Conservation (phyloP, 30 jellyfish, hydroid and myxozoan species). For the Cassiopea xamachana region DNA sequence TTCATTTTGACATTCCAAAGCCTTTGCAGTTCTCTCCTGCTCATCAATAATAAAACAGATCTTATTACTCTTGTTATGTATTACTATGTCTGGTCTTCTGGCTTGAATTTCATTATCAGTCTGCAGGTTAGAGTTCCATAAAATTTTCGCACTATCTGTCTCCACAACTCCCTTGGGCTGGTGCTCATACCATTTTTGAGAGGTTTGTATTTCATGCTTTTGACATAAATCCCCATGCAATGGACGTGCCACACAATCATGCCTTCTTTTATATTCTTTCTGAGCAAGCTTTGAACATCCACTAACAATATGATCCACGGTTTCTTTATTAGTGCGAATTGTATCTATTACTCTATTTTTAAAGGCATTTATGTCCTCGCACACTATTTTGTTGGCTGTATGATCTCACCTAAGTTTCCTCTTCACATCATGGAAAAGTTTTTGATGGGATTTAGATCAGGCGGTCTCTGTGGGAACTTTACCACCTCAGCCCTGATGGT, state of each 20-base stretch:
- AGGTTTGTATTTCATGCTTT: background rate
- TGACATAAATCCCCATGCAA: background rate
- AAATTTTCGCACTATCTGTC: background rate
- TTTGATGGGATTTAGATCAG: too few species aligned
- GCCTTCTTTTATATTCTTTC: conserved; percentile 16
- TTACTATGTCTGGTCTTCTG: background rate
- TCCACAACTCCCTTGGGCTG: conserved; percentile 18
- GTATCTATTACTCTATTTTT: too few species aligned
- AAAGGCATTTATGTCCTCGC: too few species aligned
- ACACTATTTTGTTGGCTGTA: too few species aligned
- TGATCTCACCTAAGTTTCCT: too few species aligned
- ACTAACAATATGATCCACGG: background rate
- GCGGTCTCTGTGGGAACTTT: too few species aligned
- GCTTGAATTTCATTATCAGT: background rate
- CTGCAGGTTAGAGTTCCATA: background rate
- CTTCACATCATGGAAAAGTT: too few species aligned
- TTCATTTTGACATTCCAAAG: too few species aligned
- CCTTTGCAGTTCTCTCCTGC: too few species aligned
- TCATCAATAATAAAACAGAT: background rate
- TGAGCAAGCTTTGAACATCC: conserved; percentile 17
- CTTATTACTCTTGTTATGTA: too few species aligned
- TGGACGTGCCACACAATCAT: background rate
- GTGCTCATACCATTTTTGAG: conserved; percentile 51
- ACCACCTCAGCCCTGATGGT: too few species aligned
- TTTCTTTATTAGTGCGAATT: background rate